Evolutionary conservation across 2,797 vertebrate species (phyloP).

Genomic region (Clarias laeviceps): DNA sequence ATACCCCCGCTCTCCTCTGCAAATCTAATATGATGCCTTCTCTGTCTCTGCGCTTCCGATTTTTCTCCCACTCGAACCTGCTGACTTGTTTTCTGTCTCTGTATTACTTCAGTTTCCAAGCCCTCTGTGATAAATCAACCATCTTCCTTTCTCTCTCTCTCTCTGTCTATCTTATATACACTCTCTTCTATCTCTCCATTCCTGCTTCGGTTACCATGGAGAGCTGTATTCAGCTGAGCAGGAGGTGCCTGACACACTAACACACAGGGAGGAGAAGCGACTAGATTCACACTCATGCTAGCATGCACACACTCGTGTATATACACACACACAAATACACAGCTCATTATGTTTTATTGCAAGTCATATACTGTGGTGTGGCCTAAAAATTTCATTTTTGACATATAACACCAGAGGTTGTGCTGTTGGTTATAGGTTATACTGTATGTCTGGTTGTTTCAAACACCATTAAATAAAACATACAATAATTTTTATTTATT

Average conservation of each 20-base stretch:
- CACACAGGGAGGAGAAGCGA: constrained; percentile 26
- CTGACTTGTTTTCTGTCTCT: not conserved
- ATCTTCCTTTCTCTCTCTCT: constrained; percentile 6
- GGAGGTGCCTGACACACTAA: constrained; percentile 58
- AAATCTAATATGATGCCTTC: constrained; percentile 14
- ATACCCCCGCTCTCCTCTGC: not conserved
- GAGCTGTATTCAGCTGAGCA: constrained; percentile 63
- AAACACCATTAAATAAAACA: not conserved
- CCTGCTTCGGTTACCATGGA: constrained; percentile 69
- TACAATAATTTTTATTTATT: too few relatives aligned
- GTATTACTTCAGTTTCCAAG: constrained; percentile 23
- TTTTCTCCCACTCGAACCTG: constrained; percentile 22
- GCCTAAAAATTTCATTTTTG: not conserved
- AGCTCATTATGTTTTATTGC: constrained; percentile 9
- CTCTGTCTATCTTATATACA: constrained; percentile 1
- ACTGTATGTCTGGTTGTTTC: too few relatives aligned
- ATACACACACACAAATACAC: not conserved
- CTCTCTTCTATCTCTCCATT: not conserved
- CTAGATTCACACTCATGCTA: constrained; percentile 36
- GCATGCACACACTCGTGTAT: constrained; percentile 22
- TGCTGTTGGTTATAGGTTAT: not conserved
- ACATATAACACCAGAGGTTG: not conserved
- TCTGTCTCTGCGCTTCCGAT: constrained; percentile 17
- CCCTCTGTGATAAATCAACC: not conserved
- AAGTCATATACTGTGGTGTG: not conserved